Base-by-base conservation (phyloP, 2,888 invertebrate genomes). In the Sarcophaga caerulescens region DNA sequence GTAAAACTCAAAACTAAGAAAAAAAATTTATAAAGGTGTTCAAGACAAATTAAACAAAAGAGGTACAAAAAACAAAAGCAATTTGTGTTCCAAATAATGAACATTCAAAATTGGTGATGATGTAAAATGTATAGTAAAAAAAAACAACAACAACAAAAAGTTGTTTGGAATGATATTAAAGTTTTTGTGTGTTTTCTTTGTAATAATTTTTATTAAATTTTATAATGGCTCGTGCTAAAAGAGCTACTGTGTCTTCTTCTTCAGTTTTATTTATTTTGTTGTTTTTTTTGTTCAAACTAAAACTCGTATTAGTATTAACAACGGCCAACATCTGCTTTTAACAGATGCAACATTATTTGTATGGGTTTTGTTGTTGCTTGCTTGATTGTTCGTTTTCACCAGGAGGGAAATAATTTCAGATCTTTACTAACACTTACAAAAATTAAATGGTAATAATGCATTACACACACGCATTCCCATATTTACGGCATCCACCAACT, bases 141-240 rank as follows among this genome's bases (percentile, higher is more conserved):
- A 17, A 35, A 66, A 35, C 2, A 45, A 21, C 2, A 14, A 70
- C n/a, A 75, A 65, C 21, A 57, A 75, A 60, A 76, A 71, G n/a
- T 62, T 70, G 47, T 63, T 83, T 75, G 45, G 57, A 63, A 68
- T 70, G 68, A 76, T 73, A 44, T 82, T 76, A 76, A 82, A 75
- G 45, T 70, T 78, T 62, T n/a, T 19, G 4, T 62, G 8, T 35
- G 35, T 2, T 59, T 8, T 19, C 69, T 73, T 73, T 68, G 35
- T 73, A 82, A 81, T 82, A 52, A 70, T 63, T 83, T 80, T 83
- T 68, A 70, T 17, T 52, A 52, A 52, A 59, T 74, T 81, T 75
- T 45, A 76, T 75, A 66, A 44, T 59, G 83, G 83, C 85, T 83
- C 85, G 85, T 83, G 85, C 85, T 69, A 4, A 71, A 35, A 73